Base-by-base conservation (phyloP, 2,797 vertebrate genomes). In the Myotis planiceps region DNA sequence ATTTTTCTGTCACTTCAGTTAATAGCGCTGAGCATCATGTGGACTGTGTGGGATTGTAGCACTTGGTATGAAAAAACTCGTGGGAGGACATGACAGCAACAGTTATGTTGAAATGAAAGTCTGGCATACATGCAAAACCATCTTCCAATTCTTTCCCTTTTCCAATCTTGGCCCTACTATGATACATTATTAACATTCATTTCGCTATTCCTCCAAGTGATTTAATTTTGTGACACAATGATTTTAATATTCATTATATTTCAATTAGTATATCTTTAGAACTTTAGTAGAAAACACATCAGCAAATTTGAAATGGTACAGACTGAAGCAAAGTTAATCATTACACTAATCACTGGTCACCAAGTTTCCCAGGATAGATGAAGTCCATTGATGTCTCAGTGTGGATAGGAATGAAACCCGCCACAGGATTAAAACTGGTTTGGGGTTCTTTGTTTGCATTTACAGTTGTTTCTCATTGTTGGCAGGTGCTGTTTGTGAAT, bases 1-100 rank as follows among this genome's bases (percentile, higher is more conserved):
- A 79, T 94, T 94, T 96, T 96, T 85, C 92, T 95, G 49, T 92
- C 81, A 65, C 58, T 90, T 92, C 88, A 90, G 84, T 97, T 96
- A 96, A 93, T 92, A 96, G 78, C 78, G 34, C 55, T 81, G 63
- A 97, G 92, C 81, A 92, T 96, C 95, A 80, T 94, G 96, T 80
- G 88, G 94, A 79, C 86, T 91, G 94, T 6, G 87, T 98, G 97
- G 96, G 95, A 95, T 90, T 94, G 49, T 42, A 96, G 85, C 94
- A 94, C 92, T 96, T 87, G 82, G 42, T 90, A 94, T 81, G 85
- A 92, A 93, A 75, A 96, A 93, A 81, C 88, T 90, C 55, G 96
- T 95, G 90, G 96, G 95, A 96, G 96, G 97, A 93, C 93, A 85
- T 93, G 84, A 76, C 79, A 95, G 85, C 88, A 96, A 96, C 51